phyloP scores from a whole-genome alignment of 1,140 invertebrate genomes.

The Ephestia elutella region DNA sequence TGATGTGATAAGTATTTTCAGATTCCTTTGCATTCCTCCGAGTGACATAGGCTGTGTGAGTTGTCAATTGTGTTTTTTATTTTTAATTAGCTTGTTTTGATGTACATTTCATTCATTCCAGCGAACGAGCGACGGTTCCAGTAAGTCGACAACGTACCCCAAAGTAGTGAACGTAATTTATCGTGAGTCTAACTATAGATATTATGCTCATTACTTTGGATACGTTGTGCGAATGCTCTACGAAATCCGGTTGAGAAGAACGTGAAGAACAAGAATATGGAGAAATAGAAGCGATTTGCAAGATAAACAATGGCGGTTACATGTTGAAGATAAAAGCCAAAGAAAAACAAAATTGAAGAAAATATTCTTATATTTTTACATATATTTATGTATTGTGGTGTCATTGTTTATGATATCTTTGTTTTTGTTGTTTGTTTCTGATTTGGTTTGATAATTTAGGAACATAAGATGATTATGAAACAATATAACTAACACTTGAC shows the following conservation, averaged over 20 bases:
- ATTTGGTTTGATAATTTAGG: too few relatives aligned
- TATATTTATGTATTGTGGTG: too few relatives aligned
- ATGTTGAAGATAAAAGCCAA: neutral
- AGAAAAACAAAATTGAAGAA: neutral
- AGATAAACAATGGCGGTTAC: neutral
- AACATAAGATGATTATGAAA: too few relatives aligned
- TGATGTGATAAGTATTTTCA: too few relatives aligned
- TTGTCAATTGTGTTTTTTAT: neutral
- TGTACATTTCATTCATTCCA: neutral
- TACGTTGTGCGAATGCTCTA: conserved; percentile 52
- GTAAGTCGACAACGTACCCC: conserved; percentile 52
- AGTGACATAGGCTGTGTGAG: too few relatives aligned
- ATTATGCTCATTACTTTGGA: conserved; percentile 73
- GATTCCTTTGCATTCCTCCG: too few relatives aligned
- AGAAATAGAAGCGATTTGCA: neutral
- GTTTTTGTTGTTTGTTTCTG: too few relatives aligned
- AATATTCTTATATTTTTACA: too few relatives aligned
- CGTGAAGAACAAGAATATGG: conserved; percentile 9
- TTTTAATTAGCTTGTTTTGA: too few relatives aligned
- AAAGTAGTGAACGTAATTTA: conserved; percentile 70
- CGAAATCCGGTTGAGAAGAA: conserved; percentile 11
- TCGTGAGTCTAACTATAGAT: conserved; percentile 54
- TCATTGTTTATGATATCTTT: too few relatives aligned
- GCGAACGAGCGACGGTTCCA: neutral
- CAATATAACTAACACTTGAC: too few relatives aligned